Evolutionary conservation across 2,888 invertebrate genomes (phyloP), one percentile per base, ranked within the genome.

Genomic region (Coleophora deauratella): DNA sequence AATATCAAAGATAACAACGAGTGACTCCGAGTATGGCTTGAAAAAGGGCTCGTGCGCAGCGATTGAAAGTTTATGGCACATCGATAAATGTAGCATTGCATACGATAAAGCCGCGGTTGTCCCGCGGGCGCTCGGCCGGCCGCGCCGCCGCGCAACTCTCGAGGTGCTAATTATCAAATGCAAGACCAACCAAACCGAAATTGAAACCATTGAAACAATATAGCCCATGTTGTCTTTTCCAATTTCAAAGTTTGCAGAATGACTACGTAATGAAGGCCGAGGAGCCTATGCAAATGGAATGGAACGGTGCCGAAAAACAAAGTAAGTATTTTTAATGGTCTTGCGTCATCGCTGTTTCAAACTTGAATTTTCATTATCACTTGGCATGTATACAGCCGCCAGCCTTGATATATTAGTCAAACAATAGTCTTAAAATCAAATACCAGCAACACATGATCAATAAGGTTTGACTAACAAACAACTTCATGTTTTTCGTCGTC

Each of bases 351-450:
- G 69, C 57, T 64, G 71, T 72, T 82, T 77, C 76, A 82, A 84
- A 85, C 85, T 84, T 85, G 84, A 82, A 81, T 79, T 84, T 85
- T 84, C 81, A 85, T 85, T 85, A 84, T 85, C 85, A 84, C 85
- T 75, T 81, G 70, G 70, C 71, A 66, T 72, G 76, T 81, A 78
- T 82, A 75, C 74, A 73, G 72, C 74, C 72, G 69, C 60, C 69
- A 84, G 75, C 84, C 84, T 85, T 85, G 81, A 85, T 85, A 82
- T 74, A 73, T 81, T 81, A 76, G 72, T 75, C 84, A 84, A 85
- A 85, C 84, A 84, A 84, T 80, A 76, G 79, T 61, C 74, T 66
- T 39, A 69, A 82, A 80, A 79, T 74, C 81, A 82, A 80, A 78
- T 67, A 77, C 66, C 71, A 68, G 64, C 69, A 72, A 73, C 62